Evolutionary conservation across 2,888 invertebrate genomes (phyloP), one percentile per base, ranked within the genome.

Genomic region (Nezara viridula): DNA sequence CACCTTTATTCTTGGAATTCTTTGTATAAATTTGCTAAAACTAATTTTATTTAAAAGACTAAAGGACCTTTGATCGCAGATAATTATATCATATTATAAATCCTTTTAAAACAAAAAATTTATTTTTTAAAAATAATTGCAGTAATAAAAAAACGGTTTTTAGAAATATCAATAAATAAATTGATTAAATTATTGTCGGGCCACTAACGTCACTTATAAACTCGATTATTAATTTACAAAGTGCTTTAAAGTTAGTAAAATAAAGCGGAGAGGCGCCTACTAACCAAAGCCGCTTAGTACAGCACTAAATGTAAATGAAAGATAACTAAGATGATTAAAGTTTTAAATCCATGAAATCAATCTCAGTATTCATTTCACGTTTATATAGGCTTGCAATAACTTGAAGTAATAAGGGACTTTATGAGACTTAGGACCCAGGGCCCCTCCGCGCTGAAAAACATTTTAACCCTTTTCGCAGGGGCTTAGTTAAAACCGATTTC

Each of bases 321-420:
- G 16, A 73, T 37, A 73, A 21, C 32, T 73, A 73, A 73, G 66
- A 21, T 1, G 66, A 73, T 73, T 73, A 73, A 73, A 73, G 19
- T 73, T 73, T 73, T 37, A 37, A 73, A 73, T 37, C 66, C 66
- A 32, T 37, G 66, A 19, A 73, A 73, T 73, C 37, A 37, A 73
- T 73, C 66, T 24, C 1, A 9, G 32, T 32, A 37, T 37, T 73
- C 66, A 73, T 73, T 73, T 73, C 32, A 73, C 32, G 66, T 73
- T 37, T 21, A 1, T 73, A 73, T 73, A 37, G 37, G 37, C 66
- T 21, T 37, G 66, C 66, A 73, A 73, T 73, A 73, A 73, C 66
- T 73, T 73, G 32, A 12, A 16, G 60, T 32, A 60, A 60, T 32
- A 32, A 37, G 66, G 37, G 66, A 32, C 66, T 73, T 73, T 73